phyloP scores from a whole-genome alignment of 2,888 invertebrate genomes.

The Acleris emargana region DNA sequence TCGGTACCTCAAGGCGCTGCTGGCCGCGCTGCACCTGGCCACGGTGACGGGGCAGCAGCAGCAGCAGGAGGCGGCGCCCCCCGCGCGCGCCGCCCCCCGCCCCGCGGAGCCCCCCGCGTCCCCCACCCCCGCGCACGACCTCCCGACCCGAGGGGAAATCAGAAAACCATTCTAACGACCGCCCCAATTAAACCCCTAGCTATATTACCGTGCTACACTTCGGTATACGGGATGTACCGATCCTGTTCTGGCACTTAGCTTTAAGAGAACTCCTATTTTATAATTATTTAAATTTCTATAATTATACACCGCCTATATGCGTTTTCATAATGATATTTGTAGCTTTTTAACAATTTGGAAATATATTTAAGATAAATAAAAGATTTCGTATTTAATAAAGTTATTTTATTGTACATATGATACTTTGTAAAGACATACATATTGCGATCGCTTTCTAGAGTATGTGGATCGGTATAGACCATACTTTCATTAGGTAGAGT shows the following conservation, averaged over 20 bases:
- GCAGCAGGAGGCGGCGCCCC: conserved; percentile 46
- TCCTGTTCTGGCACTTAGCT: conserved; percentile 64
- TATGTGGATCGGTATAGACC: conserved; percentile 26
- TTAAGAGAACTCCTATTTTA: conserved; percentile 48
- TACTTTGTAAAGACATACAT: conserved; percentile 18
- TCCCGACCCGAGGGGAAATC: conserved; percentile 72
- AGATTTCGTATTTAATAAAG: conserved; percentile 30
- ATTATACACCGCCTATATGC: conserved; percentile 35
- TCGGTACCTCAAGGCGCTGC: conserved; percentile 70
- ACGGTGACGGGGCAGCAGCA: conserved; percentile 69
- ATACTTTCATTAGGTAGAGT: conserved; percentile 19
- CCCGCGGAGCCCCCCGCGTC: conserved; percentile 44
- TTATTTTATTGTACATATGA: conserved; percentile 27
- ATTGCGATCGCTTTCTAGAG: conserved; percentile 15
- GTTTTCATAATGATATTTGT: conserved; percentile 32
- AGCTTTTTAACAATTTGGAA: conserved; percentile 32
- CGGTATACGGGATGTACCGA: conserved; percentile 59
- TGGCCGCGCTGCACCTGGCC: conserved; percentile 75
- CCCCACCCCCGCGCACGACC: conserved; percentile 61
- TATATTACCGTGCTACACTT: conserved; percentile 56
- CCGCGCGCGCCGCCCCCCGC: conserved; percentile 49
- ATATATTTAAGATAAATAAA: conserved; percentile 31
- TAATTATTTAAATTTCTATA: conserved; percentile 35
- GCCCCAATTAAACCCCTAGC: conserved; percentile 40
- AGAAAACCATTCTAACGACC: conserved; percentile 48